Percentiles rank a stretch among this genome's conserved stretches.
Evolutionary conservation across 2,113 vertebrate species (phyloP).

Genomic region (Ammodytes marinus): DNA sequence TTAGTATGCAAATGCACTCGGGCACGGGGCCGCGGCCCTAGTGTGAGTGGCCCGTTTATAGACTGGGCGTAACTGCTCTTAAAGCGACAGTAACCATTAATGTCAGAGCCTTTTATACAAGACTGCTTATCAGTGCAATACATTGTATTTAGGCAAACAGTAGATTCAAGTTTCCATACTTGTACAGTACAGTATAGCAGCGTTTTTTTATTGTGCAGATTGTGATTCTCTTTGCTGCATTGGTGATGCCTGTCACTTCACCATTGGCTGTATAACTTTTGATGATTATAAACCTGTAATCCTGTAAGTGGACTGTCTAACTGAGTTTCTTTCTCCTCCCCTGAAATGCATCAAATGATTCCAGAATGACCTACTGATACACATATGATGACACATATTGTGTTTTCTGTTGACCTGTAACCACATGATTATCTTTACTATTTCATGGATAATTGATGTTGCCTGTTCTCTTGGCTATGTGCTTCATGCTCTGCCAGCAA

Average conservation of each 20-base stretch:
- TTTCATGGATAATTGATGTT: background rate
- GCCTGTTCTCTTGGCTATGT: background rate
- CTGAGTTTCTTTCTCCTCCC: background rate
- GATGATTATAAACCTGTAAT: background rate
- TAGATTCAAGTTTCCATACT: too few species aligned
- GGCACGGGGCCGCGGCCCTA: too few species aligned
- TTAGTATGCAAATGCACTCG: too few species aligned
- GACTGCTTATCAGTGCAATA: too few species aligned
- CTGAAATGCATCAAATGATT: background rate
- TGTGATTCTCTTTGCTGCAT: background rate
- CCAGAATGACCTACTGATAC: background rate
- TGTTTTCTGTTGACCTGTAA: background rate
- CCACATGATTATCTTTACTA: background rate
- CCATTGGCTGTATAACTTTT: background rate
- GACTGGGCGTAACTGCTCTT: too few species aligned
- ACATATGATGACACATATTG: background rate
- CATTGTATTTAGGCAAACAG: too few species aligned
- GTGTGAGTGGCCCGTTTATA: too few species aligned
- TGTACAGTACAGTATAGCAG: too few species aligned
- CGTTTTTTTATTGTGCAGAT: background rate
- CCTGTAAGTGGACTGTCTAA: background rate
- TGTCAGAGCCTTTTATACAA: too few species aligned
- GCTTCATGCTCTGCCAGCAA: slow-evolving; percentile 13
- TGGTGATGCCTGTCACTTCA: background rate
- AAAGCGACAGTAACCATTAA: too few species aligned